A percentile compares a stretch with the other conserved stretches of the same genome.
phyloP scores from a whole-genome alignment of 2,113 vertebrate species.

The Danionella cerebrum region DNA sequence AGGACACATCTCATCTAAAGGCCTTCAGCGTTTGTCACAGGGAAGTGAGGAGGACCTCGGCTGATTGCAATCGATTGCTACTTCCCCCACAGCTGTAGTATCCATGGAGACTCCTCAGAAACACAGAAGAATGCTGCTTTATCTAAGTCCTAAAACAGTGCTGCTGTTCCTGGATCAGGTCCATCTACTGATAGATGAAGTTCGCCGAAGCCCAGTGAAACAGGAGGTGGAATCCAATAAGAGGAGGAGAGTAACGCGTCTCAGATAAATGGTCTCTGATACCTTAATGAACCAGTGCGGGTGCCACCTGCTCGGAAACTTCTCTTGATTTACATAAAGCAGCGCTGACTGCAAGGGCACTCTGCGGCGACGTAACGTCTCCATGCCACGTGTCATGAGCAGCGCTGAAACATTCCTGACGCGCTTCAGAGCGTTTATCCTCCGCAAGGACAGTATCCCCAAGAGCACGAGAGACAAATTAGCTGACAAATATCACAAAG shows the following conservation, averaged over 20 bases:
- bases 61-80: conserved; percentile 21
- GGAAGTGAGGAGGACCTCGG: conserved; percentile 19
- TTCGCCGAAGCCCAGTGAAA: background rate
- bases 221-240: background rate
- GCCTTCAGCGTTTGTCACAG: conserved; percentile 5
- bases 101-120: background rate
- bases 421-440: conserved; percentile 24
- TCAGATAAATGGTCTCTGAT: background rate
- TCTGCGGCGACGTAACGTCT: background rate
- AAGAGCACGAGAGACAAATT: conserved; percentile 17
- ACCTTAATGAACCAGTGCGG: conserved; percentile 3
- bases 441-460: conserved; percentile 18
- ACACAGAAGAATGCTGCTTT: background rate
- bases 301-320: background rate
- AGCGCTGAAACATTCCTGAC: conserved; percentile 6
- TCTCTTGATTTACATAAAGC: conserved; percentile 27
- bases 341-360: background rate
- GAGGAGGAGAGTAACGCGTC: background rate
- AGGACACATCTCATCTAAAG: conserved; percentile 5
- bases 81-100: conserved; percentile 4
- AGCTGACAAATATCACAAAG: conserved; percentile 14
- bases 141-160: background rate
- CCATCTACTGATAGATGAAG: background rate
- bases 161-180: conserved; percentile 9
- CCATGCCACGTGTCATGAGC: conserved; percentile 1